Base-by-base conservation (phyloP, 2,888 invertebrate species). In the Meiosimyza decipiens region DNA sequence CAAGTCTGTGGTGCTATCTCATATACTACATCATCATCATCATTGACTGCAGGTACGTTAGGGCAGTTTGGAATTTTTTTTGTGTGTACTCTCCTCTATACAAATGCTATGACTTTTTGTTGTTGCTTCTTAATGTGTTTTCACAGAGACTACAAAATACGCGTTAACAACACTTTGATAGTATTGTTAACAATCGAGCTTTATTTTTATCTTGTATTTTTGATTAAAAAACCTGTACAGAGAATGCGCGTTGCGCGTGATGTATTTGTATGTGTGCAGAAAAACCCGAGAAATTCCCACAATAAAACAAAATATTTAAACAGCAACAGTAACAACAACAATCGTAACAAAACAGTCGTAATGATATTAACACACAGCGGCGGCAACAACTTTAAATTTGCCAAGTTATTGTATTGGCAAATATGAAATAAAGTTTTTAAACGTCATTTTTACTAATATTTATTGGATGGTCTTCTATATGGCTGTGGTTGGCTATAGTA, bases 271-370 rank as follows among this genome's bases (percentile, higher is more conserved):
- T 84, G 81, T 79, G 83, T 84, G 81, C 78, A 81, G 86, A 86
- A 86, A 86, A 86, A 86, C 86, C 86, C 86, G 82, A 85, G 86
- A 86, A 86, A 86, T 86, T 86, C 86, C 86, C 86, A 86, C 82
- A 85, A 85, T 84, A 85, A 70, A 70, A 51, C 59, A 57, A 59
- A 59, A 60, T 69, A 55, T 60, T 59, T 59, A 80, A 80, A 75
- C 73, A 79, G 75, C 75, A 79, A 64, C 70, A 60, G 74, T 68
- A 50, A 64, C 74, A 71, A 63, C 70, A 77, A 68, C 72, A 67
- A 71, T 59, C 75, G 71, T 72, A 75, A 59, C n/a, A 55, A 49
- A 72, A 60, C 33, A 52, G 28, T 33, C 40, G 54, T 47, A 63
- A 67, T 49, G 33, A 40, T 40, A 40, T 40, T 6, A 40, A 9